Conservation (phyloP, 2,888 invertebrate species). For the Neocrepidodera transversa region DNA sequence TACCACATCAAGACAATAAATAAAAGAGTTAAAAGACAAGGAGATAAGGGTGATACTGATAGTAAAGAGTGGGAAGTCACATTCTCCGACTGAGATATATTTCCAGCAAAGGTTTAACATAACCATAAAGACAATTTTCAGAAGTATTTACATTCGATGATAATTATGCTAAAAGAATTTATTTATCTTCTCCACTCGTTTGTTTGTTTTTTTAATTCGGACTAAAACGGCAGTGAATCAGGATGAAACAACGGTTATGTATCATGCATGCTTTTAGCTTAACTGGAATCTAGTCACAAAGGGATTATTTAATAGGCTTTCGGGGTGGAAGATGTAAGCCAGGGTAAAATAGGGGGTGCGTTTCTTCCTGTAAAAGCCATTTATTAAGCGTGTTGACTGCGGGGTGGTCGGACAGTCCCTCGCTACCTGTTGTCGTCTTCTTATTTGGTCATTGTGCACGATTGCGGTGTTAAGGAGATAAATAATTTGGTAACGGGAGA, state of each 20-base stretch:
- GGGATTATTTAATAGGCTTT: slow-evolving; percentile 24
- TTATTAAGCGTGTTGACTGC: slow-evolving; percentile 2
- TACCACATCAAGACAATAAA: too few relatives aligned
- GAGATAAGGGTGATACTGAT: too few relatives aligned
- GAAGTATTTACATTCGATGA: too few relatives aligned
- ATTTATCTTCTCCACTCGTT: neutral
- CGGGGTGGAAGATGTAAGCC: slow-evolving; percentile 13
- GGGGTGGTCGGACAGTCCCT: neutral
- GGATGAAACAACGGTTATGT: slow-evolving; percentile 17
- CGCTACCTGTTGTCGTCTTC: slow-evolving; percentile 11
- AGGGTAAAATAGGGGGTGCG: slow-evolving; percentile 13
- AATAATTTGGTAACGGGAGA: neutral
- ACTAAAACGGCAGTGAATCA: slow-evolving; percentile 9
- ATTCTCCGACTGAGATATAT: too few relatives aligned
- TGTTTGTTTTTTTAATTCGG: slow-evolving; percentile 3
- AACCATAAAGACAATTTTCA: too few relatives aligned
- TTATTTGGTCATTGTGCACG: neutral
- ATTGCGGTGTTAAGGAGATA: neutral
- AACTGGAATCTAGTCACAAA: slow-evolving; percentile 27
- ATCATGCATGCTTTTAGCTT: slow-evolving; percentile 27
- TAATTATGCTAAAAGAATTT: slow-evolving; percentile 6
- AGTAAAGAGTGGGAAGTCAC: too few relatives aligned
- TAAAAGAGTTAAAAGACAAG: too few relatives aligned
- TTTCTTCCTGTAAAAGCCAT: slow-evolving; percentile 10
- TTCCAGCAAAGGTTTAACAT: too few relatives aligned